Evolutionary conservation across 2,113 vertebrate species (phyloP), one percentile per base, ranked within the genome.

Genomic region (Pollimyrus isidori): DNA sequence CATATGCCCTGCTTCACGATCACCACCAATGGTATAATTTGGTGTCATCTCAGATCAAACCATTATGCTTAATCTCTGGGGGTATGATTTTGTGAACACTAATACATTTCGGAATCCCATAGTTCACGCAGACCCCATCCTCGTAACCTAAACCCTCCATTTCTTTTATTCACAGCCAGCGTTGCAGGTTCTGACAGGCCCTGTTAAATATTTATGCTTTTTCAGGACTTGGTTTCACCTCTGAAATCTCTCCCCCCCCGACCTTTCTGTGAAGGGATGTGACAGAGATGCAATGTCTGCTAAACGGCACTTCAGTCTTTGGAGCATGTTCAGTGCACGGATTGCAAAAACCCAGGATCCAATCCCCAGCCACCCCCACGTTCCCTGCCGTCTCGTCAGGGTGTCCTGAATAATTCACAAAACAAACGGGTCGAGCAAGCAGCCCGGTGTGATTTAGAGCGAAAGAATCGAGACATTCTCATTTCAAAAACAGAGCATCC

Each of bases 131-230:
- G 15, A 2, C 35, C 19, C 35, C 13, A 42, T 80, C 30, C 35
- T 35, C 11, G 3, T 80, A 17, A 80, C 15, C 35, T 2, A 19
- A 76, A 76, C 69, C 35, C 17, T 19, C 35, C 15, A 21, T 80
- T 42, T 3, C 35, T 80, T 80, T 11, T 3, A 46, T 50, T 50
- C n/a, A 3, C 48, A 26, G 46, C 23, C 21, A 49, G 48, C 6
- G 9, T 48, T 50, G 83, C 11, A n/a, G 46, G 83, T 23, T 48
- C 83, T 26, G 42, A 85, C 21, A n/a, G 1, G 11, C 9, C 83
- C 48, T 26, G 42, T 86, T 86, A 87, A 53, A 87, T 87, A 87
- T 87, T 87, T 50, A 53, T 87, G 30, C 45, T 87, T 42, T 42
- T 80, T 19, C 39, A 13, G 73, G 73, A 80, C 73, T 80, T 42